These are phyloP conservation scores for Corbicula japonica DNA, from an alignment of 2,888 invertebrate species.

Conservation along the genomic window DNA sequence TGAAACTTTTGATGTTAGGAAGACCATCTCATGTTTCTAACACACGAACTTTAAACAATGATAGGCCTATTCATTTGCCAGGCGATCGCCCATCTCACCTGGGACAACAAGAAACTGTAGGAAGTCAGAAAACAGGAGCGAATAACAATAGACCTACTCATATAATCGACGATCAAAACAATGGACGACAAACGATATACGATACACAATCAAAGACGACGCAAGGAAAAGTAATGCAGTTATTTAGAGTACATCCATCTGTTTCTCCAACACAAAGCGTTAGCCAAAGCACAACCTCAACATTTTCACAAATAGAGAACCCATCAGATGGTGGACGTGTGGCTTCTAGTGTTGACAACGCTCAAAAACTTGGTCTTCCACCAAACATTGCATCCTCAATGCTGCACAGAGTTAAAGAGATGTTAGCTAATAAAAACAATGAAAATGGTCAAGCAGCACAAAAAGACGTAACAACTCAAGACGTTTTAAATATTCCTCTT, in stretches of 20 bases:
- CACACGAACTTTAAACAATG: background rate
- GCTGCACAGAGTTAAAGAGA: conserved; percentile 1
- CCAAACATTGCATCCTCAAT: conserved; percentile 7
- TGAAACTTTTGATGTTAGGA: conserved; percentile 6
- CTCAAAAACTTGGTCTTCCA: background rate
- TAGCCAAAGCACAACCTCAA: background rate
- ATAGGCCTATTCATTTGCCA: conserved; percentile 1
- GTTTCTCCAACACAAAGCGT: background rate
- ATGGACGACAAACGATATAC: conserved; percentile 12
- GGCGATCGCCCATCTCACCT: conserved; percentile 1
- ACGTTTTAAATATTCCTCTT: conserved; percentile 10
- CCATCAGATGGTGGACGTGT: no score
- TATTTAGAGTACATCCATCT: no score
- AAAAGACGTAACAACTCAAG: background rate
- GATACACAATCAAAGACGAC: background rate
- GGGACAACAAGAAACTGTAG: background rate
- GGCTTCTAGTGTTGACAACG: background rate
- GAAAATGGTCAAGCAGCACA: background rate
- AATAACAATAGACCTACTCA: conserved; percentile 17
- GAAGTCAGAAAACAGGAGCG: background rate
- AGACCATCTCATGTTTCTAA: background rate
- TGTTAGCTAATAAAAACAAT: conserved; percentile 4
- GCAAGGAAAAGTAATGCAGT: no score
- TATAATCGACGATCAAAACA: conserved; percentile 24
- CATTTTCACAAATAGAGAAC: background rate